Evolutionary conservation across 2,888 invertebrate genomes (phyloP), one percentile per base, ranked within the genome.

Genomic region (Drosophila eohydei): DNA sequence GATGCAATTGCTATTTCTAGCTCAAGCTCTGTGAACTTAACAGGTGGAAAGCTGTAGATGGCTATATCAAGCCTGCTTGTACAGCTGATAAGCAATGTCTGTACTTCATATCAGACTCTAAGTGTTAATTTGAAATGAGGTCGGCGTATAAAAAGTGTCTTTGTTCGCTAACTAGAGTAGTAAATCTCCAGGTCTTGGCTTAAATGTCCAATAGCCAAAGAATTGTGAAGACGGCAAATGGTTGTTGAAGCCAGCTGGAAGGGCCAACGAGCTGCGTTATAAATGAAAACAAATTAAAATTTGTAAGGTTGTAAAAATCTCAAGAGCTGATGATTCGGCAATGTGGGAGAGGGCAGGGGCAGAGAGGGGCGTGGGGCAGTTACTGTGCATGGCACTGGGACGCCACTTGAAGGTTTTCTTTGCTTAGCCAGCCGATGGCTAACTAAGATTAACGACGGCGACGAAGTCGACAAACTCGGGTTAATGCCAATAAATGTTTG

Each of bases 221-320:
- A 30, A 48, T 30, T n/a, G 4, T 30, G 30, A 8, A n/a, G 30
- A 30, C 34, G 34, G 14, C 50, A 41, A 55, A 59, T 36, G 73
- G 32, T 11, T 55, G 3, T 36, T 36, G 32, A 51, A 60, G 9
- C n/a, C 59, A 44, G 36, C 50, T 65, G 16, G 21, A 66, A 44
- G 55, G 66, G 26, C 52, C 50, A 46, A 43, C 9, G 21, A 51
- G 58, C 61, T 34, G 30, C 26, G 52, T 12, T 60, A 65, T 64
- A 74, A 86, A 83, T 86, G 76, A 74, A 83, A 83, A 63, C 51
- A 77, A 71, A 86, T 83, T 83, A 79, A 86, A 79, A 73, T 46
- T 73, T 81, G 76, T 69, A 60, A 74, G 79, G 55, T 69, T 74
- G 65, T 74, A 68, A 67, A 72, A 78, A 73, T 63, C 75, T 69